Base-by-base conservation (phyloP, 1,140 invertebrate genomes). In the Scaptodrosophila lebanonensis region DNA sequence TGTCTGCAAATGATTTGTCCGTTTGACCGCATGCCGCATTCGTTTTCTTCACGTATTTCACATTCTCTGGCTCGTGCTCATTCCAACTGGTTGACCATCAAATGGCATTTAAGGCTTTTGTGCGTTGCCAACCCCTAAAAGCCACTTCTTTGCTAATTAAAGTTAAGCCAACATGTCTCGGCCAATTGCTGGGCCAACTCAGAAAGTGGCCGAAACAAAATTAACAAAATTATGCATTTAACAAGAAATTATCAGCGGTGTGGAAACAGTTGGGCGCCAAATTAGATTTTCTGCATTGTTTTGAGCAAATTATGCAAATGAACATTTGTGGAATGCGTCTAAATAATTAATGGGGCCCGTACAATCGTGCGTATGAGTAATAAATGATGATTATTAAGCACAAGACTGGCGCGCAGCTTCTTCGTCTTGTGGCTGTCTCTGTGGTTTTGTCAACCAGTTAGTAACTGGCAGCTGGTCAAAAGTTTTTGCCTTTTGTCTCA, bases 231-330 rank as follows among this genome's bases (percentile, higher is more conserved):
- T 85, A 77, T 83, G 77, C 77, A 53, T 79, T 75, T 85, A 85
- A 85, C 83, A 85, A 83, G 83, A 85, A 85, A 68, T 85, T 85
- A 85, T 82, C 76, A 58, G 68, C 43, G 35, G 12, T 45, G 40
- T 38, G 49, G 47, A 54, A 17, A 47, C 51, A 2, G 12, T 33
- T 15, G 16, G 9, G 27, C 52, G 50, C 25, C 57, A 83, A 85
- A 85, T 85, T 85, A 85, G 68, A 83, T 79, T 85, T 83, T 85
- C n/a, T n/a, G n/a, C 85, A 85, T 85, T 85, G 72, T 85, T 83
- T 73, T 62, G 79, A 75, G 72, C 66, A 66, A 85, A 85, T 85
- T 85, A 85, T 85, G 83, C 83, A 85, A 85, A 85, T 85, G 60
- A 49, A 38, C 45, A 49, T 35, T 20, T 25, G 35, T 25, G n/a